phyloP scores from a whole-genome alignment of 2,888 invertebrate species.

The Agonopterix subpropinquella region DNA sequence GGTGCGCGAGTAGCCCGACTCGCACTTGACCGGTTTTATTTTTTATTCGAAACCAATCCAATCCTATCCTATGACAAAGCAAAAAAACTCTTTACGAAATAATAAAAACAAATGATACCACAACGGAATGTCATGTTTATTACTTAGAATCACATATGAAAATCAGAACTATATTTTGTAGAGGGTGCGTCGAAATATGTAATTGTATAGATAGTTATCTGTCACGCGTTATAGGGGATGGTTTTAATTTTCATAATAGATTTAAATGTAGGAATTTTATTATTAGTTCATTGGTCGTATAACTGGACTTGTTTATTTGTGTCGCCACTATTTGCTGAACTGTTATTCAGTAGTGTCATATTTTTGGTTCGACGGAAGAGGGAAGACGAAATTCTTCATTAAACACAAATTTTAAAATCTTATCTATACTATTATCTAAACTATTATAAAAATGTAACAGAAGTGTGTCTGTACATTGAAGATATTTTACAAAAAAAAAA shows the following conservation, averaged over 20 bases:
- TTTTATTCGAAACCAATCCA: not conserved
- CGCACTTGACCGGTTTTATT: no score
- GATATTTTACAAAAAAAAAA: no score
- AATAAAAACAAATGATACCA: constrained; percentile 30
- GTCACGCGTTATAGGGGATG: constrained; percentile 25
- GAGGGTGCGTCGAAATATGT: constrained; percentile 17
- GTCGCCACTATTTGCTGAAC: no score
- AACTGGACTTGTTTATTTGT: not conserved
- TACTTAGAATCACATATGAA: constrained; percentile 18
- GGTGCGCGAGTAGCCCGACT: no score
- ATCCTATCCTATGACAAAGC: not conserved
- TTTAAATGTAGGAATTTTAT: constrained; percentile 35
- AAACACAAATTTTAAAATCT: no score
- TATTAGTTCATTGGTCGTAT: constrained; percentile 1
- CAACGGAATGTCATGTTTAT: constrained; percentile 31
- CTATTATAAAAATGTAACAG: no score
- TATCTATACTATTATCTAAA: no score
- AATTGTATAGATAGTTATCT: constrained; percentile 39
- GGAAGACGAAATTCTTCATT: no score
- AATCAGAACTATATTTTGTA: constrained; percentile 14
- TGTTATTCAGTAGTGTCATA: no score
- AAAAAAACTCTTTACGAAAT: not conserved
- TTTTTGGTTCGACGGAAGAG: no score
- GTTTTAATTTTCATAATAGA: constrained; percentile 54
- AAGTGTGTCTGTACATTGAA: no score